These are phyloP conservation scores for Myiozetetes cayanensis DNA, from an alignment of 2,113 vertebrate genomes.

Conservation along the genomic window DNA sequence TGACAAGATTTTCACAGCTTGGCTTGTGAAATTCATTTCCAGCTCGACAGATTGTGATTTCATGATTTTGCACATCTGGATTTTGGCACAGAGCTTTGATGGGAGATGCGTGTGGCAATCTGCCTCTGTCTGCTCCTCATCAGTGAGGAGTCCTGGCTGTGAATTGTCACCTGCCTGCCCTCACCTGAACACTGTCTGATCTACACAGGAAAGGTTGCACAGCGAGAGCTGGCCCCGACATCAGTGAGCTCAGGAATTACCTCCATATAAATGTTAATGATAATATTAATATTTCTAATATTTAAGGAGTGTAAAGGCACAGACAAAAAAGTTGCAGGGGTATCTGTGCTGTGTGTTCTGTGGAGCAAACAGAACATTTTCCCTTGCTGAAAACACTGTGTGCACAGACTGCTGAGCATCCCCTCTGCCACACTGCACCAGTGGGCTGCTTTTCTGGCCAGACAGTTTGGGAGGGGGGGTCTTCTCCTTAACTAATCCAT, in stretches of 20 bases:
- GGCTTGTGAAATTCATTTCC: conserved; percentile 23
- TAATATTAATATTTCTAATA: background rate
- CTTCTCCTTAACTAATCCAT: background rate
- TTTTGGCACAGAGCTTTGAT: background rate
- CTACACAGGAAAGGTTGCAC: background rate
- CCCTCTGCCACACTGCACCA: background rate
- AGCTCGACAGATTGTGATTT: background rate
- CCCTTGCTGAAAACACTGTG: background rate
- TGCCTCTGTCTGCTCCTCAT: background rate
- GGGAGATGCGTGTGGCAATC: background rate
- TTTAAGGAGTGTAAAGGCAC: background rate
- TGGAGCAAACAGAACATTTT: background rate
- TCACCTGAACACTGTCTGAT: background rate
- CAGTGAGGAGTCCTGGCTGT: background rate
- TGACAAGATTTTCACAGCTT: background rate
- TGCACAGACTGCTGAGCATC: background rate
- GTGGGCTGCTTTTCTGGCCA: background rate
- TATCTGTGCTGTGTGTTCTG: background rate
- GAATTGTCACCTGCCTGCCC: background rate
- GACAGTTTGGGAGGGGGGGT: background rate
- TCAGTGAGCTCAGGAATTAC: background rate
- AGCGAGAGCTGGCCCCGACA: background rate
- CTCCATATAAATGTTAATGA: background rate
- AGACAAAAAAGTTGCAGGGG: background rate
- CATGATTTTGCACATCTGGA: background rate